A percentile compares a stretch with the other conserved stretches of the same genome.
These are phyloP conservation scores for Scomber colias DNA, from an alignment of 2,113 vertebrate species.

Conservation along the genomic window DNA sequence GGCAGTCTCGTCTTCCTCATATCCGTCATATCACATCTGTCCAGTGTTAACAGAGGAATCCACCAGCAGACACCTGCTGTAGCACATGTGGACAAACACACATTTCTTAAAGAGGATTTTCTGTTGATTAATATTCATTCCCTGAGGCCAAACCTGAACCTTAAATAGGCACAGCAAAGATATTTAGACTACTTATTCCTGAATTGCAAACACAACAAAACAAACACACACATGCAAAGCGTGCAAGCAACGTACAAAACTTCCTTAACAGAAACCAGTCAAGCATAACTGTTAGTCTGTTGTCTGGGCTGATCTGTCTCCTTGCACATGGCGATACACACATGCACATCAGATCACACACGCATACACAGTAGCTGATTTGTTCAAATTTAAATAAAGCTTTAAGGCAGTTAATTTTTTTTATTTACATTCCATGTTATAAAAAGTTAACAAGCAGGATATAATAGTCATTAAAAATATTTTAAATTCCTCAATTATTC, in stretches of 20 bases:
- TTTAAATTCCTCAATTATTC: too few relatives aligned
- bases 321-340: background rate
- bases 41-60: slow-evolving; percentile 30
- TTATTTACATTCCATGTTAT: background rate
- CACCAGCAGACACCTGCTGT: slow-evolving; percentile 1
- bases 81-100: background rate
- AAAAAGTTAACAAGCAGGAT: slow-evolving; percentile 1
- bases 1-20: background rate
- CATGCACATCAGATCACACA: background rate
- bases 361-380: background rate
- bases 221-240: background rate
- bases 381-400: slow-evolving; percentile 3
- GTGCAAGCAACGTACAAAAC: background rate
- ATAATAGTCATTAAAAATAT: background rate
- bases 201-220: background rate
- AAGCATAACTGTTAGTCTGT: background rate
- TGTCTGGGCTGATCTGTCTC: background rate
- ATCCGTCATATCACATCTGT: slow-evolving; percentile 17
- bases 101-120: too few relatives aligned
- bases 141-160: background rate
- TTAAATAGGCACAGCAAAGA: background rate
- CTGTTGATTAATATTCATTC: background rate
- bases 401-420: background rate
- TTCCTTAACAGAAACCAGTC: slow-evolving; percentile 21
- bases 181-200: background rate